Base-by-base conservation (phyloP, 2,797 vertebrate genomes). In the Podarcis siculus region DNA sequence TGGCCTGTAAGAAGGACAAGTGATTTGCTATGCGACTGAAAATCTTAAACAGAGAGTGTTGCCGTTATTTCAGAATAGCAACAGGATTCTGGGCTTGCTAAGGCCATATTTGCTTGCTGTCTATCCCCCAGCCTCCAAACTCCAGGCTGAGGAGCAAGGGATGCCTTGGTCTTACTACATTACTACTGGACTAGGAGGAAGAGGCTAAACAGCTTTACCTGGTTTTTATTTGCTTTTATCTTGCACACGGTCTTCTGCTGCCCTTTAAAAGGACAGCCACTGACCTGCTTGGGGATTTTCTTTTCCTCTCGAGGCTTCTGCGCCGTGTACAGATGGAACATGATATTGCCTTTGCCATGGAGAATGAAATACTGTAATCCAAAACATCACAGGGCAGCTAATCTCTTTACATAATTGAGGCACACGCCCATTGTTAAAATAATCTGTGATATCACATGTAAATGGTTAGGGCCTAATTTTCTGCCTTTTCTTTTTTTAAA, bases 221-320 rank as follows among this genome's bases (percentile, higher is more conserved):
- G 21, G 37, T 61, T 35, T 72, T 45, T 87, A 75, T 82, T 87
- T 82, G 79, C 61, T 82, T 87, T 82, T 85, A 61, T 66, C 78
- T 81, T 12, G 58, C 64, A 77, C n/a, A 13, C 21, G 19, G 30
- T 45, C n/a, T 67, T 82, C 39, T 49, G 83, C 71, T 75, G 69
- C 61, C 45, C 32, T 82, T 85, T 87, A 32, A 87, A 49, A 75
- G 61, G 39, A 45, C 82, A 77, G 39, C 39, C 87, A 75, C 2
- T 84, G 49, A 81, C 90, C 32, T 13, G 19, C 2, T 15, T 0
- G 1, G 15, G 76, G 61, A 5, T 83, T 85, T 83, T 89, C 8
- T 82, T 85, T 85, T 89, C 67, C 78, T 76, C 23, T 21, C 15
- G 0, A 61, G 0, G 0, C 3, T 13, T 80, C 89, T 42, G 82